Evolutionary conservation across 1,140 invertebrate genomes (phyloP), one percentile per base, ranked within the genome.

Genomic region (Anoplophora glabripennis): DNA sequence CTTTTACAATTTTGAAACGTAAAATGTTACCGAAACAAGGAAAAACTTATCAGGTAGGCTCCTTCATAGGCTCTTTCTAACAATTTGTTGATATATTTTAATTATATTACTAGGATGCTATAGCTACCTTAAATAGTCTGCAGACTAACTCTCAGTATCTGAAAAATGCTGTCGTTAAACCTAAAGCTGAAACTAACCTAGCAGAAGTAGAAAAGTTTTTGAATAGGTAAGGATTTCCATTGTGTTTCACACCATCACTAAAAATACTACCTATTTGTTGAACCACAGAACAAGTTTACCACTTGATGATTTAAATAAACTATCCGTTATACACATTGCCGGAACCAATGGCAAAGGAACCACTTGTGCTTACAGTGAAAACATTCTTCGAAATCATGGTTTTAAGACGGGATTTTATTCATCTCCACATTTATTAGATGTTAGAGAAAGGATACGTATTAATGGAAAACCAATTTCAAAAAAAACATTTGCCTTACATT

Each of bases 311-410:
- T 71, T 93, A 33, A 83, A 92, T 61, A 71, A 77, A 14, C 71
- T 98, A 9, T 88, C 90, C 49, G 80, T 96, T 7, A 96, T 99
- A 66, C 96, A 99, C 80, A 86, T 99, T 1, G 82, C 92, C 66
- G 98, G 98, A 5, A 99, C 96, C 0, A 99, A 99, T 82, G 96
- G 96, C 35, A 93, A 92, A 82, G 90, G 90, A 14, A 96, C 94
- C 11, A 98, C 96, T 0, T 96, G 95, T 76, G 94, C 96, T 0
- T 90, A 93, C 73, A 84, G 85, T 46, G 98, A 99, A 73, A 86
- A 88, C 0, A 93, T 99, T 64, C 79, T 99, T 10, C 82, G 92
- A 0, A 72, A 85, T 1, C 86, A 93, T 72, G 94, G 94, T 1
- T 90, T 85, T 67, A 88, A 83, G 67, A 99, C 96, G 0, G 98